Evolutionary conservation across 2,888 invertebrate species (phyloP).

Genomic region (Callosobruchus maculatus): DNA sequence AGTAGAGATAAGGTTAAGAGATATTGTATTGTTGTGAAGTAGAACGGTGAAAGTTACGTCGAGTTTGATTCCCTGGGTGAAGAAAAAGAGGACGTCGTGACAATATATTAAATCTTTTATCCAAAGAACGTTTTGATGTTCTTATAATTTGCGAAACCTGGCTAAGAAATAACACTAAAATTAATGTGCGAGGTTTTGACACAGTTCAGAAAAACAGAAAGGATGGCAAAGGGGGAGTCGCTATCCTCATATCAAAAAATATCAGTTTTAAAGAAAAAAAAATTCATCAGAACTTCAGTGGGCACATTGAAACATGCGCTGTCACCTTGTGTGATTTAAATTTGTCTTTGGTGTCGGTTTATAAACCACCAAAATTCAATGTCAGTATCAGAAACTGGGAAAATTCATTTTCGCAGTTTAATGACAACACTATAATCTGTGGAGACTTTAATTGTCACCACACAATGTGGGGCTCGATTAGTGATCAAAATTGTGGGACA

Average conservation of each 20-base stretch:
- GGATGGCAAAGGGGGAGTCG: not conserved
- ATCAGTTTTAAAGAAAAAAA: not conserved
- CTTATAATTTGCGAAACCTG: not conserved
- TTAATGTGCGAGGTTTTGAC: not conserved
- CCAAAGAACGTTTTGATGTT: not conserved
- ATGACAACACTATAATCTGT: not conserved
- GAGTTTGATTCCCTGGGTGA: no score
- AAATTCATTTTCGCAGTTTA: not conserved
- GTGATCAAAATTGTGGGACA: constrained; percentile 1
- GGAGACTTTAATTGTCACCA: constrained; percentile 2
- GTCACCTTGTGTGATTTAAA: constrained; percentile 1
- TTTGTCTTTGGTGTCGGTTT: constrained; percentile 2
- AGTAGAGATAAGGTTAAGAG: no score
- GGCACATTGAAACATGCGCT: constrained; percentile 3
- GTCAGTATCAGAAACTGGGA: not conserved
- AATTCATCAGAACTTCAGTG: not conserved
- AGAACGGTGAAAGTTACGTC: no score
- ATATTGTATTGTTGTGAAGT: not conserved
- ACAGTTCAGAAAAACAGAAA: not conserved
- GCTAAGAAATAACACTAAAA: not conserved
- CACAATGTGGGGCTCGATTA: constrained; percentile 1
- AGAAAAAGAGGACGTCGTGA: no score
- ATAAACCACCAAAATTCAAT: constrained; percentile 4
- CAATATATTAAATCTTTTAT: not conserved
- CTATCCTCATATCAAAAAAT: not conserved